phyloP scores from a whole-genome alignment of 2,888 invertebrate species.

The Trichopoda pennipes region DNA sequence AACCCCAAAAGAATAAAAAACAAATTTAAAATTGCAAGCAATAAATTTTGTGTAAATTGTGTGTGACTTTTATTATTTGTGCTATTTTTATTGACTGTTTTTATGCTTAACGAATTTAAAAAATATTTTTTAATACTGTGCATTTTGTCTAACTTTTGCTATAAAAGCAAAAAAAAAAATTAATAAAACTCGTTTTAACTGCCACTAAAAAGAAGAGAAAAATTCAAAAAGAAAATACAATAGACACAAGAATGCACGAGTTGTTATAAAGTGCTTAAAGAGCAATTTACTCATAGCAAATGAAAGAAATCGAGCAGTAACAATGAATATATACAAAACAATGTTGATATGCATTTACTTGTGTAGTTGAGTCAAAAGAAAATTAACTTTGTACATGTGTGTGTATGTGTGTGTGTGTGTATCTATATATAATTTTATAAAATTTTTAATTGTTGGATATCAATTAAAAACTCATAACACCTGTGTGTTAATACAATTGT shows the following conservation, averaged over 20 bases:
- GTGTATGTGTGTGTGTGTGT: not conserved
- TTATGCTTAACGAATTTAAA: conserved; percentile 4
- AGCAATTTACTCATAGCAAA: conserved; percentile 21
- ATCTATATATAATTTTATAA: not conserved
- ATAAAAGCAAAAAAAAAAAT: conserved; percentile 9
- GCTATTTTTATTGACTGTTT: conserved; percentile 1
- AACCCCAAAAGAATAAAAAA: not conserved
- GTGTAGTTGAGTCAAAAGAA: too few relatives aligned
- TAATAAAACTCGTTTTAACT: conserved; percentile 30
- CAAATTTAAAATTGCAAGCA: not conserved
- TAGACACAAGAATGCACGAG: too few relatives aligned
- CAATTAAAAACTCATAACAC: not conserved
- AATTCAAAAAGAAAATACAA: not conserved
- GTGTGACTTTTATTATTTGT: conserved; percentile 3
- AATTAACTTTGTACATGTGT: not conserved
- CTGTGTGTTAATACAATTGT: not conserved
- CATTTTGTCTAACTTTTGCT: conserved; percentile 24
- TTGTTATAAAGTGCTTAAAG: conserved; percentile 14
- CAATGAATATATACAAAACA: too few relatives aligned
- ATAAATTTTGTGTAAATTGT: conserved; percentile 31
- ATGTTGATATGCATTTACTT: too few relatives aligned
- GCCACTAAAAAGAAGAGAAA: conserved; percentile 13
- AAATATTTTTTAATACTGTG: conserved; percentile 8
- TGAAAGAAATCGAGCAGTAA: conserved; percentile 2
- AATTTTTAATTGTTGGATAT: not conserved